Conservation (phyloP, 2,888 invertebrate species). For the Drosophila ustulata region DNA sequence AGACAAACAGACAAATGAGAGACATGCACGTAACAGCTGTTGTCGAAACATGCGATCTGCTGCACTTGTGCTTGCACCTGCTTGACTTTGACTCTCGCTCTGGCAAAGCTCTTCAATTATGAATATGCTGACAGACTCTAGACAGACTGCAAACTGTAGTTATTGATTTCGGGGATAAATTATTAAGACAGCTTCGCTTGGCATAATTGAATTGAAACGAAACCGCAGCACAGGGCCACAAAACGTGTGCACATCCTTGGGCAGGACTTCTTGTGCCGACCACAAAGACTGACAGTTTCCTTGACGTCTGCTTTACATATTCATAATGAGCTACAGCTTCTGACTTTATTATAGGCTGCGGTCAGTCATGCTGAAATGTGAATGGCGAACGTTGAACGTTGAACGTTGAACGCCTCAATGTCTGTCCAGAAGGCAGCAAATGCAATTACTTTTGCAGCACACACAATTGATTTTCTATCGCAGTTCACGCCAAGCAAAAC, state of each 20-base stretch:
- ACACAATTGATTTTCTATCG: slow-evolving; percentile 74
- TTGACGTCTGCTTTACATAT: slow-evolving; percentile 20
- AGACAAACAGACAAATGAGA: background rate
- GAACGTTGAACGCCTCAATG: background rate
- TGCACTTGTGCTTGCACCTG: slow-evolving; percentile 1
- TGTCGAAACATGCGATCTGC: slow-evolving; percentile 14
- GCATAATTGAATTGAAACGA: slow-evolving; percentile 56
- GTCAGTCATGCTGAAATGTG: slow-evolving; percentile 16
- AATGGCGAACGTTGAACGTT: background rate
- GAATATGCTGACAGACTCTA: slow-evolving; percentile 28
- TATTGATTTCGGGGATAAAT: slow-evolving; percentile 53
- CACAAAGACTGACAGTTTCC: slow-evolving; percentile 15
- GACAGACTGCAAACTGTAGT: slow-evolving; percentile 16
- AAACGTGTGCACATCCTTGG: slow-evolving; percentile 33
- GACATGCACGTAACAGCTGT: background rate
- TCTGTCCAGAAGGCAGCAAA: slow-evolving; percentile 23
- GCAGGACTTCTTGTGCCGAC: background rate
- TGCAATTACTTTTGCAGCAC: slow-evolving; percentile 66
- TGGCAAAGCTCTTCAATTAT: slow-evolving; percentile 44
- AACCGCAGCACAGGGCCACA: slow-evolving; percentile 58
- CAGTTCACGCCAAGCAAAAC: slow-evolving; percentile 54
- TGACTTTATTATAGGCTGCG: slow-evolving; percentile 13
- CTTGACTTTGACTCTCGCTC: slow-evolving; percentile 23
- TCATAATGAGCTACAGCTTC: slow-evolving; percentile 12
- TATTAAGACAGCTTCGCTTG: slow-evolving; percentile 49